These are phyloP conservation scores for Propithecus deckenii DNA, from an alignment of 2,797 vertebrate species.

Conservation along the genomic window DNA sequence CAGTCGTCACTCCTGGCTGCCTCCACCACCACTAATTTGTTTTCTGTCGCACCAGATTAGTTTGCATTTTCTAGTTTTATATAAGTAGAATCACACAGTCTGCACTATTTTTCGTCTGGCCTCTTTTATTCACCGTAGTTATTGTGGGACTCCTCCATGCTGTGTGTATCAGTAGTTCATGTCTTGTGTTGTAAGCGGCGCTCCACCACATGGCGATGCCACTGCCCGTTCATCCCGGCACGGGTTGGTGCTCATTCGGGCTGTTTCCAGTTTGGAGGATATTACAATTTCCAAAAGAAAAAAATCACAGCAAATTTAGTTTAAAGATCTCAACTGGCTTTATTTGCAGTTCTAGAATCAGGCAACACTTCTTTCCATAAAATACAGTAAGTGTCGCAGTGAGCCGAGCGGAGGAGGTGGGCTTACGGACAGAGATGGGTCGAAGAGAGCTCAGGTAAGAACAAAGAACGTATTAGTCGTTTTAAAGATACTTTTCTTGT, in stretches of 20 bases:
- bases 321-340: too few species aligned
- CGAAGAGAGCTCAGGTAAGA: too few species aligned
- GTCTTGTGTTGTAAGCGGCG: not conserved
- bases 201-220: accelerated
- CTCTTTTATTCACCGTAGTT: not conserved
- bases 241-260: not conserved
- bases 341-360: too few species aligned
- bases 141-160: not conserved
- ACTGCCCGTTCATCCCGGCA: not conserved
- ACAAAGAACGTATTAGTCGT: too few species aligned
- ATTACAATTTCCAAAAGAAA: too few species aligned
- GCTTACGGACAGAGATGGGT: too few species aligned
- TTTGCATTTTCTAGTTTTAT: not conserved
- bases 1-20: not conserved
- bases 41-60: not conserved
- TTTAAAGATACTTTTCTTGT: too few species aligned
- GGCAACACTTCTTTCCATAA: too few species aligned
- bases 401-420: too few species aligned
- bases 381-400: too few species aligned
- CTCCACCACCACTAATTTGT: not conserved
- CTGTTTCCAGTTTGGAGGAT: not conserved
- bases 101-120: not conserved
- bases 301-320: too few species aligned
- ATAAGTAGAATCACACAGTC: not conserved
- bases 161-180: not conserved